Percentiles rank a stretch among this genome's conserved stretches.
phyloP scores from a whole-genome alignment of 2,888 invertebrate species.

The Latheticus oryzae region DNA sequence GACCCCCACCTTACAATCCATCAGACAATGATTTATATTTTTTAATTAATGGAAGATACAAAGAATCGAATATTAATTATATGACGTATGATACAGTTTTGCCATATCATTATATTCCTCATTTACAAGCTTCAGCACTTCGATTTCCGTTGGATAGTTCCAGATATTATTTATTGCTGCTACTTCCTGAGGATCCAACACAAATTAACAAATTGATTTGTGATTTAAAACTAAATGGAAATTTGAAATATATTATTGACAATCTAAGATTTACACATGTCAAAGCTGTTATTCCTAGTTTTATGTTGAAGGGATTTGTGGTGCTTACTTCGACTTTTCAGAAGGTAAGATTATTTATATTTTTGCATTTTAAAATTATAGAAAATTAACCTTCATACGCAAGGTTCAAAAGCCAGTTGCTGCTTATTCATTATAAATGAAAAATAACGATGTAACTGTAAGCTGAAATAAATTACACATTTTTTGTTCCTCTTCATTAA shows the following conservation, averaged over 20 bases:
- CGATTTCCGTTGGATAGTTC: constrained; percentile 84
- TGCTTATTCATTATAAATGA: constrained; percentile 2
- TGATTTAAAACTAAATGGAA: constrained; percentile 72
- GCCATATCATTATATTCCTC: constrained; percentile 80
- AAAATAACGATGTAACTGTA: neutral
- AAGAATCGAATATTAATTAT: constrained; percentile 71
- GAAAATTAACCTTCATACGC: neutral
- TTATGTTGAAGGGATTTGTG: constrained; percentile 82
- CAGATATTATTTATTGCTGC: constrained; percentile 80
- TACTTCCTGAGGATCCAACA: constrained; percentile 74
- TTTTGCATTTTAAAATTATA: constrained; percentile 41
- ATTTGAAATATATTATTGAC: constrained; percentile 74
- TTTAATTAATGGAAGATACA: constrained; percentile 65
- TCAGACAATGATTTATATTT: constrained; percentile 57
- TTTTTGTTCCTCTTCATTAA: neutral
- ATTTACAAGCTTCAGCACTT: constrained; percentile 77
- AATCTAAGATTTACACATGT: constrained; percentile 78
- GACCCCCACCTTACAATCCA: constrained; percentile 29
- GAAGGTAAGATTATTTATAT: constrained; percentile 69
- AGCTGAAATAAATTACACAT: too few species aligned
- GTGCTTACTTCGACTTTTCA: constrained; percentile 84
- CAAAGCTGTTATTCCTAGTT: constrained; percentile 82
- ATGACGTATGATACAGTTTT: constrained; percentile 83
- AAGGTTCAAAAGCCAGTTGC: constrained; percentile 5
- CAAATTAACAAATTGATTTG: constrained; percentile 74